Evolutionary conservation across 2,888 invertebrate genomes (phyloP), one percentile per base, ranked within the genome.

Genomic region (Xanthia togata): DNA sequence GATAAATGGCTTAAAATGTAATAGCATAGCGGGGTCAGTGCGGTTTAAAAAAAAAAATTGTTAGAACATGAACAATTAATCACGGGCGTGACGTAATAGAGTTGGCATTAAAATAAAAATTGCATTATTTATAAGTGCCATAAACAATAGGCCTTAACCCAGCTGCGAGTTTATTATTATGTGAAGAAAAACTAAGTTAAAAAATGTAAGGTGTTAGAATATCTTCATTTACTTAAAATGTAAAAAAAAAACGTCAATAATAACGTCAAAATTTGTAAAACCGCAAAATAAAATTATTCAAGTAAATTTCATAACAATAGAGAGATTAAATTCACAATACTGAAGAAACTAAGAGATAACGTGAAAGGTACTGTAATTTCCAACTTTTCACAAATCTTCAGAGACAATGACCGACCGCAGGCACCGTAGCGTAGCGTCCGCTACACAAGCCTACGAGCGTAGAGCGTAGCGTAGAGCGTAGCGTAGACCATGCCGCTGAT

Each of bases 401-500:
- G 9, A 65, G 17, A 57, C 68, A 47, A 38, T 57, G 14, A 14
- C 41, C 35, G 41, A 23, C 38, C 35, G 35, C 47, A 57, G 53
- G 69, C 72, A 35, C 23, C 59, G 70, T 59, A 70, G 76, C 74
- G 78, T 44, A 57, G 57, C 73, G 70, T 26, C 50, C 23, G 74
- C 53, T 70, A 63, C 67, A 67, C 47, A n/a, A 70, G 67, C 63
- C 71, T 82, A 85, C 84, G 31, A 17, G 64, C 82, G 76, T 85
- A 81, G 31, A 20, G 62, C 82, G 76, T n/a, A 17, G 64, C 82
- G 76, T 85, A 81, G 31, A 20, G 62, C 82, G 76, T n/a, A 20
- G 62, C 82, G 76, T 85, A 81, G 78, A 76, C 67, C 74, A 57
- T 65, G 77, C 62, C 78, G 81, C 68, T 83, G 81, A 87, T 85